Conservation (phyloP, 2,888 invertebrate species). For the Anthophora plumipes region DNA sequence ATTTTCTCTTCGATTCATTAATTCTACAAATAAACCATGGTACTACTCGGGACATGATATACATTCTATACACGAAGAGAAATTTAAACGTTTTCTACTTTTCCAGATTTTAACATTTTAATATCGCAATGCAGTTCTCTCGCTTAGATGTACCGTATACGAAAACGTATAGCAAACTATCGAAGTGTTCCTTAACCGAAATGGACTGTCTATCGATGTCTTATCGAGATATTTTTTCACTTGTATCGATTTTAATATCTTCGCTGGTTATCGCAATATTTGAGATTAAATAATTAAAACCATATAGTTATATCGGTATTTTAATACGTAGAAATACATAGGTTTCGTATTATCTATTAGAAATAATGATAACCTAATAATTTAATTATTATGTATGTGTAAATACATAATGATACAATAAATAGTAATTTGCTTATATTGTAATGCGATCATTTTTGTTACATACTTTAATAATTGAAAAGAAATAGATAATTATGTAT, state of each 20-base stretch:
- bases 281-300: slow-evolving; percentile 1
- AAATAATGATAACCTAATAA: not conserved
- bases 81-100: not conserved
- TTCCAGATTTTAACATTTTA: slow-evolving; percentile 14
- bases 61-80: slow-evolving; percentile 19
- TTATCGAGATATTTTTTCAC: slow-evolving; percentile 41
- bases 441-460: not conserved
- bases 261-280: not conserved
- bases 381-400: not conserved
- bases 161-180: slow-evolving; percentile 23
- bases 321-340: not conserved
- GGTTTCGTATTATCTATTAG: not conserved
- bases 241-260: slow-evolving; percentile 44
- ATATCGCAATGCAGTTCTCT: slow-evolving; percentile 10
- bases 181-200: slow-evolving; percentile 29
- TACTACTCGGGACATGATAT: slow-evolving; percentile 14
- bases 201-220: slow-evolving; percentile 44
- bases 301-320: slow-evolving; percentile 14
- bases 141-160: slow-evolving; percentile 7
- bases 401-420: not conserved
- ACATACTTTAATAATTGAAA: not conserved
- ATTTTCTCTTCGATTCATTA: slow-evolving; percentile 5
- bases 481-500: not conserved
- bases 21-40: slow-evolving; percentile 15
- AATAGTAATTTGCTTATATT: not conserved